Base-by-base conservation (phyloP, 2,888 invertebrate genomes). In the Folsomia candida region DNA sequence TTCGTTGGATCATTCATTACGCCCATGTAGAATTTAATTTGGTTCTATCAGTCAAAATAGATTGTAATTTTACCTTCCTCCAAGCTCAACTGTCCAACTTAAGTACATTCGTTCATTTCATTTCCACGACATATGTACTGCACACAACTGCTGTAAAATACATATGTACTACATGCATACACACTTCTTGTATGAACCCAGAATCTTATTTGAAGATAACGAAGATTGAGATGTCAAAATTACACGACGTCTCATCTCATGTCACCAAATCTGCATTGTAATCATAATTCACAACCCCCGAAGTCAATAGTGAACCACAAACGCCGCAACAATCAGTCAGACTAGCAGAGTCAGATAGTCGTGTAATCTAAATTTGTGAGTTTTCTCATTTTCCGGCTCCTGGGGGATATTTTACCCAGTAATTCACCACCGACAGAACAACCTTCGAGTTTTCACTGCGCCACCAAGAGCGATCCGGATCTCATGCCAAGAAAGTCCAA, bases 261-360 rank as follows among this genome's bases (percentile, higher is more conserved):
- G 28, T 64, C 51, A 51, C 29, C 63, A 51, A 64, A 64, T 51
- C 51, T 28, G 29, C 20, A 20, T 3, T 64, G 29, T 37, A 64
- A 64, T 51, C 63, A 51, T 64, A 51, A 47, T 64, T 47, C 26
- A 26, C 22, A 64, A 29, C 63, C 63, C 63, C 63, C 22, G 22
- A 9, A 64, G 63, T 64, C 61, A 51, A 25, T 37, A 25, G 63
- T 25, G 20, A 51, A 64, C 18, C 29, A 11, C 9, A 47, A 18
- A 47, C 47, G 18, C 47, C 47, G 18, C 18, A 47, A 47, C 47
- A 47, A 47, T 47, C 47, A 9, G 18, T 18, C 47, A 47, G 47
- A 11, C 18, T 47, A 54, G 54, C 37, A 9, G 37, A 37, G 37
- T 14, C 37, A 37, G 6, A n/a, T 37, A 9, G 14, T 9, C 37